phyloP scores from a whole-genome alignment of 2,888 invertebrate genomes.

The Xylocampa areola region DNA sequence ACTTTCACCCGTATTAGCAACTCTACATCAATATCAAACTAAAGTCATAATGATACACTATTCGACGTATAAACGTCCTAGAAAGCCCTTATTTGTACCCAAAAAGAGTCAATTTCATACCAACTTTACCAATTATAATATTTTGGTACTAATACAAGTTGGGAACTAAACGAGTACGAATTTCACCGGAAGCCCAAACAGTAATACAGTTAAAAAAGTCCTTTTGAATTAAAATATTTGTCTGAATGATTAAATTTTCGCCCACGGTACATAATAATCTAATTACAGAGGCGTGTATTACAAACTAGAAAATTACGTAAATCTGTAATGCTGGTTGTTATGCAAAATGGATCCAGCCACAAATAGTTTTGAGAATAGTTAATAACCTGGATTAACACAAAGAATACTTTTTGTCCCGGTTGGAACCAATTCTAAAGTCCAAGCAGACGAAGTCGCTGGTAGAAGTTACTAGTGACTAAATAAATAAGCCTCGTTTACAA shows the following conservation, averaged over 20 bases:
- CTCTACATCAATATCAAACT: conserved; percentile 25
- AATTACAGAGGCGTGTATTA: too few relatives aligned
- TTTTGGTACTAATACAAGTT: conserved; percentile 35
- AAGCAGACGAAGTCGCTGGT: too few relatives aligned
- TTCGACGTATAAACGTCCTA: conserved; percentile 16
- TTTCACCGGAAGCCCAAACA: conserved; percentile 1
- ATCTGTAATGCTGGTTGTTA: too few relatives aligned
- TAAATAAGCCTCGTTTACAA: too few relatives aligned
- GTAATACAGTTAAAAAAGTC: conserved; percentile 3
- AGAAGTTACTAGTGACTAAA: too few relatives aligned
- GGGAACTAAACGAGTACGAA: conserved; percentile 3
- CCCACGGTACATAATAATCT: too few relatives aligned
- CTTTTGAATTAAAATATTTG: conserved; percentile 21
- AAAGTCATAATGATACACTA: conserved; percentile 5
- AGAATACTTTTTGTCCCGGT: too few relatives aligned
- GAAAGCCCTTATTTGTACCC: conserved; percentile 11
- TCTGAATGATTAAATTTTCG: conserved; percentile 14
- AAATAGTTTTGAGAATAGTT: too few relatives aligned
- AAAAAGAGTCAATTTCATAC: conserved; percentile 19
- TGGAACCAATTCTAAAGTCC: too few relatives aligned
- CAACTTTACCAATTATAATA: conserved; percentile 46
- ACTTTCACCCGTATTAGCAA: background rate
- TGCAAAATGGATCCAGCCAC: too few relatives aligned
- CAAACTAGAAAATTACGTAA: too few relatives aligned
- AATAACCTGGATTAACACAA: too few relatives aligned